Percentiles rank a stretch among this genome's conserved stretches.
Conservation (phyloP, 2,113 vertebrate genomes). For the Lontra canadensis region DNA sequence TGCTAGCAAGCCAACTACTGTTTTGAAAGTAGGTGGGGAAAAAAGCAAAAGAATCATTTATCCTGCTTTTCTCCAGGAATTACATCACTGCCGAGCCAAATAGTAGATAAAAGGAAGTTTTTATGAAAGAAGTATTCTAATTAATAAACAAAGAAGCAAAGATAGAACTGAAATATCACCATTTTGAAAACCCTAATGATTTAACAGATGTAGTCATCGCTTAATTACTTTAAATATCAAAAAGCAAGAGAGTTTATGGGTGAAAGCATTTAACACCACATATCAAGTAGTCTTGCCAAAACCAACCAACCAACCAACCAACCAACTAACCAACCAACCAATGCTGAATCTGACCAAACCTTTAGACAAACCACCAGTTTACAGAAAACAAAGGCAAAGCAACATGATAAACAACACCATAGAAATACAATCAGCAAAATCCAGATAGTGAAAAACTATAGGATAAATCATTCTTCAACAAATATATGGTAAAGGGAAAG, state of each 20-base stretch:
- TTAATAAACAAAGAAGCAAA: slow-evolving; percentile 25
- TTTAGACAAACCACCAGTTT: not conserved
- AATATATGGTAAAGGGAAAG: not conserved
- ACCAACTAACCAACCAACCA: not conserved
- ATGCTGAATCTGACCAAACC: not conserved
- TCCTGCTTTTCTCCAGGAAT: not conserved
- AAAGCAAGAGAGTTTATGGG: not conserved
- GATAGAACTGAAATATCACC: not conserved
- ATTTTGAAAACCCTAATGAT: not conserved
- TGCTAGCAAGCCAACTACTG: not conserved
- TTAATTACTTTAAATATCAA: not conserved
- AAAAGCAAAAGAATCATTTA: not conserved
- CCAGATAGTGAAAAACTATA: not conserved
- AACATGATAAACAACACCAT: not conserved
- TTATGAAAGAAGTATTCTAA: slow-evolving; percentile 3
- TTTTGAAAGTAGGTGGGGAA: not conserved
- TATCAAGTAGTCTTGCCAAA: not conserved
- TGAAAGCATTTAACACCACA: not conserved
- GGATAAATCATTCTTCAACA: slow-evolving; percentile 4
- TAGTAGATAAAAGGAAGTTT: not conserved
- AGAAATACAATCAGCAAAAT: not conserved
- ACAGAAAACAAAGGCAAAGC: not conserved
- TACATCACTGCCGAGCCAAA: not conserved
- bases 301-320: not conserved
- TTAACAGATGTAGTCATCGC: not conserved